A percentile compares a stretch with the other conserved stretches of the same genome.
Evolutionary conservation across 2,113 vertebrate species (phyloP).

Genomic region (Ahaetulla prasina): DNA sequence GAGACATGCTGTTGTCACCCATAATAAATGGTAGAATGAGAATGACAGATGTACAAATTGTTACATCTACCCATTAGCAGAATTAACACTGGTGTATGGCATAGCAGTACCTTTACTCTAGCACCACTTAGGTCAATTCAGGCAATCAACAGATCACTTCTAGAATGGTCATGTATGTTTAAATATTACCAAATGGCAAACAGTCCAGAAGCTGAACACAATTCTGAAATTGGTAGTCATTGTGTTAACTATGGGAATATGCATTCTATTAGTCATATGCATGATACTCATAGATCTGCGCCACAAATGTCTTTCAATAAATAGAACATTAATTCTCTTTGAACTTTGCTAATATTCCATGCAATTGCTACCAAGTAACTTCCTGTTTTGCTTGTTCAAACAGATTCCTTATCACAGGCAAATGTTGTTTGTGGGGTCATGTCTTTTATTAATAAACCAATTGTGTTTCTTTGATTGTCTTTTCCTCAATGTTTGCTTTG

Average conservation of each 20-base stretch:
- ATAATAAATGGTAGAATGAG: not conserved
- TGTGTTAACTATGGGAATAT: not conserved
- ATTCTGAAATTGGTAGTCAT: not conserved
- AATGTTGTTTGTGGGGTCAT: slow-evolving; percentile 3
- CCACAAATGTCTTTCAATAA: not conserved
- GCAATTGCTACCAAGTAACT: not conserved
- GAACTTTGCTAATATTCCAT: not conserved
- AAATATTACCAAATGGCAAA: not conserved
- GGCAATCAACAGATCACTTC: not conserved
- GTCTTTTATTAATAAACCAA: not conserved
- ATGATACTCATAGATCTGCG: not conserved
- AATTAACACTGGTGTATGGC: not conserved
- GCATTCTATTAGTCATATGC: not conserved
- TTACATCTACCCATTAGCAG: not conserved
- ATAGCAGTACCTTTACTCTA: not conserved
- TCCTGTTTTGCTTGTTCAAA: slow-evolving; percentile 4
- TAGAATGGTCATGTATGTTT: not conserved
- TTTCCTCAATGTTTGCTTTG: not conserved
- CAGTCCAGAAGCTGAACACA: not conserved
- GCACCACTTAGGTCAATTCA: not conserved
- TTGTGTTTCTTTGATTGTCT: not conserved
- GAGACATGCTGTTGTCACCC: not conserved
- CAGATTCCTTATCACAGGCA: not conserved
- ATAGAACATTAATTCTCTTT: slow-evolving; percentile 13
- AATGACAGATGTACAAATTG: not conserved